These are phyloP conservation scores for Andricus curvator DNA, from an alignment of 2,888 invertebrate genomes.

Conservation along the genomic window DNA sequence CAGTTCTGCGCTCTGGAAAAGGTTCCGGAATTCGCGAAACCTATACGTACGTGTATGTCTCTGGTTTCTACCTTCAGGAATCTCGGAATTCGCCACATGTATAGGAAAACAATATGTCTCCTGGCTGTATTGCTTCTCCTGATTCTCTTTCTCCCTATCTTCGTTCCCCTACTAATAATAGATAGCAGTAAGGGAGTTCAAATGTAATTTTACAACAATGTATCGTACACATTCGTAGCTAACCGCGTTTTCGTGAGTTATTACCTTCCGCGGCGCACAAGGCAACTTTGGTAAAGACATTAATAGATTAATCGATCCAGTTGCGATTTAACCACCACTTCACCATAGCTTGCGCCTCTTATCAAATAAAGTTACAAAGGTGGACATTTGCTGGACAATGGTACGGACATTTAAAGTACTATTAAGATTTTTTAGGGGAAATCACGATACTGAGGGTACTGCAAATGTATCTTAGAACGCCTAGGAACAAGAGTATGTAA, in stretches of 20 bases:
- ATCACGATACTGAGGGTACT: too few relatives aligned
- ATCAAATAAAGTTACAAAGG: neutral
- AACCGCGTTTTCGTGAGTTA: conserved; percentile 17
- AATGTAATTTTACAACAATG: conserved; percentile 37
- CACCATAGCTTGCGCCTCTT: neutral
- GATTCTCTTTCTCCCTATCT: conserved; percentile 29
- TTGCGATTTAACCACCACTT: neutral
- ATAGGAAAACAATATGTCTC: conserved; percentile 57
- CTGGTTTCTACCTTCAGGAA: conserved; percentile 2
- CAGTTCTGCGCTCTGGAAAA: neutral
- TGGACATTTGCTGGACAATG: too few relatives aligned
- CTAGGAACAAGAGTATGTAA: too few relatives aligned
- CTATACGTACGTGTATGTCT: neutral
- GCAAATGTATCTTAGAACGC: too few relatives aligned
- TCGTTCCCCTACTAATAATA: conserved; percentile 49
- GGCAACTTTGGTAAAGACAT: neutral
- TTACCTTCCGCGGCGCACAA: neutral
- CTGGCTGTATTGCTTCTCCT: conserved; percentile 48
- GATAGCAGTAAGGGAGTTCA: conserved; percentile 47
- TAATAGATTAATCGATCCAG: conserved; percentile 30
- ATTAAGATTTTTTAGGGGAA: too few relatives aligned
- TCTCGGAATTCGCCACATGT: conserved; percentile 37
- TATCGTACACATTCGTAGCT: conserved; percentile 14
- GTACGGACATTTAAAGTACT: neutral
- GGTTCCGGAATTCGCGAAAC: conserved; percentile 8